Conservation (phyloP, 2,797 vertebrate genomes). For the Knipowitschia caucasica region DNA sequence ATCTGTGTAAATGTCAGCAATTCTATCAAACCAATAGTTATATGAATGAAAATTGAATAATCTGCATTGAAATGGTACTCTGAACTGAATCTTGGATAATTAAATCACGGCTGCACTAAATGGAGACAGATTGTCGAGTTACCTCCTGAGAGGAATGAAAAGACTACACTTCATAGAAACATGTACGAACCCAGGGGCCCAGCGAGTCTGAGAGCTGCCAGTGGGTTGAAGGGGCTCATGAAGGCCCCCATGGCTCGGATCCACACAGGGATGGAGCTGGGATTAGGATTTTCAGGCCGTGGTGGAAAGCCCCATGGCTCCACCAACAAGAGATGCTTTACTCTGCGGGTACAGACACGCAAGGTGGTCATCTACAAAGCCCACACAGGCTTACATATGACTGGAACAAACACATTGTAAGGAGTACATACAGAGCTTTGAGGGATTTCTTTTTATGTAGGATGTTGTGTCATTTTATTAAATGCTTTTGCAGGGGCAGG, state of each 20-base stretch:
- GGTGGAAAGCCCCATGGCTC: slow-evolving; percentile 95
- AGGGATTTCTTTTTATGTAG: too few relatives aligned
- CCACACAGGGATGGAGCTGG: slow-evolving; percentile 87
- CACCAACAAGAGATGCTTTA: slow-evolving; percentile 89
- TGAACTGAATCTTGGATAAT: too few relatives aligned
- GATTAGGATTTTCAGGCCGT: slow-evolving; percentile 81
- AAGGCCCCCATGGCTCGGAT: slow-evolving; percentile 88
- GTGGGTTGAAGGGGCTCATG: slow-evolving; percentile 90
- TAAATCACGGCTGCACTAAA: too few relatives aligned
- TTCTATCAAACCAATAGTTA: too few relatives aligned
- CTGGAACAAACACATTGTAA: too few relatives aligned
- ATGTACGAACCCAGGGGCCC: slow-evolving; percentile 85
- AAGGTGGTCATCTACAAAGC: background rate
- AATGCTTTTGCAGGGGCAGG: too few relatives aligned
- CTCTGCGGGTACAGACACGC: slow-evolving; percentile 62
- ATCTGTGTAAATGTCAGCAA: too few relatives aligned
- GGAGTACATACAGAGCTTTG: too few relatives aligned
- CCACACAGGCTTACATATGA: too few relatives aligned
- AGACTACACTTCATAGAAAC: background rate
- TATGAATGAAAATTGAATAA: too few relatives aligned
- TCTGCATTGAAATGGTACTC: too few relatives aligned
- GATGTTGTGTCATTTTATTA: too few relatives aligned
- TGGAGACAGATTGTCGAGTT: background rate
- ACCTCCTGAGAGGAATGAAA: background rate
- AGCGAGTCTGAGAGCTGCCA: slow-evolving; percentile 89